phyloP scores from a whole-genome alignment of 1,140 invertebrate species.

The Brevipalpus yothersi region DNA sequence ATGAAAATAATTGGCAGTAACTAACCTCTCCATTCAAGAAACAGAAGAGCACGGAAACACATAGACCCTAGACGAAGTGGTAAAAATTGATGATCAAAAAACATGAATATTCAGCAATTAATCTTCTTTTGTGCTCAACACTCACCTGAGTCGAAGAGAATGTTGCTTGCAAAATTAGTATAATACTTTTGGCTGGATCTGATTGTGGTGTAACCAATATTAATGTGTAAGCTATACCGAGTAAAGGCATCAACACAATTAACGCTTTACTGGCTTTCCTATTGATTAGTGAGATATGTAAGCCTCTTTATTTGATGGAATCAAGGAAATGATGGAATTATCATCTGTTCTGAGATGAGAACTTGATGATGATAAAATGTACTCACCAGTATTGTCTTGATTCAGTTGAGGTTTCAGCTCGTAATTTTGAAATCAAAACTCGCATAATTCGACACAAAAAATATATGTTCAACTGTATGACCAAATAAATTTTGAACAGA shows the following conservation, averaged over 20 bases:
- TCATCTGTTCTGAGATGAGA: not conserved
- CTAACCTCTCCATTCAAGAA: constrained; percentile 66
- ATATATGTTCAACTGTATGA: constrained; percentile 47
- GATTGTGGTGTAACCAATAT: constrained; percentile 39
- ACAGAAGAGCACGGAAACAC: constrained; percentile 59
- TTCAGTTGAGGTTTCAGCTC: constrained; percentile 56
- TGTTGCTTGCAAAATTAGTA: constrained; percentile 9
- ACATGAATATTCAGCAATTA: no score
- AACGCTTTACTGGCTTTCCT: constrained; percentile 66
- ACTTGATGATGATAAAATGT: not conserved
- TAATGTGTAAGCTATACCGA: constrained; percentile 64
- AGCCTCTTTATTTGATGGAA: not conserved
- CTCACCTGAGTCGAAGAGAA: constrained; percentile 17
- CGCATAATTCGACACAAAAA: constrained; percentile 77
- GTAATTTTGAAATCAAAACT: constrained; percentile 77
- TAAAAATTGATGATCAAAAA: no score
- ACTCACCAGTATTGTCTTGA: constrained; percentile 51
- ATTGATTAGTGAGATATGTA: not conserved
- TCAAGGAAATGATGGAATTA: not conserved
- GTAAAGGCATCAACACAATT: constrained; percentile 54
- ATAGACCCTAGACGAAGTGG: constrained; percentile 36
- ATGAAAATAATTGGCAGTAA: not conserved
- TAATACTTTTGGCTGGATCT: constrained; percentile 8
- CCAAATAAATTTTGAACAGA: constrained; percentile 4
- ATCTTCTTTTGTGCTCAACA: not conserved